Evolutionary conservation across 2,113 vertebrate genomes (phyloP), one percentile per base, ranked within the genome.

Genomic region (Caretta caretta): DNA sequence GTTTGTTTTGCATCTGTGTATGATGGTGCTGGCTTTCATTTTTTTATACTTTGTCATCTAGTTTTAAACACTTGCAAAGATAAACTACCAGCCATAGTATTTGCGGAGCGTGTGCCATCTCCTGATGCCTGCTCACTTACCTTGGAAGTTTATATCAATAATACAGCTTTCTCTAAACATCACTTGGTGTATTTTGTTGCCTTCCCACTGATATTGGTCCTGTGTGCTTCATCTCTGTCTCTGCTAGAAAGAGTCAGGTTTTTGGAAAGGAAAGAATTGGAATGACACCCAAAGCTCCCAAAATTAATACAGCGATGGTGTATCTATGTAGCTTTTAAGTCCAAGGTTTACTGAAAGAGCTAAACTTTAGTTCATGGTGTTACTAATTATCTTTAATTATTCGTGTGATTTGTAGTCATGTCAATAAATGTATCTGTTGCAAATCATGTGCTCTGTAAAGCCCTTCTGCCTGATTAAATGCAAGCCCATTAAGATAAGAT

Each of bases 1-100:
- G 89, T 78, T 96, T 84, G 59, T 90, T 96, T 93, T 95, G 80
- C 65, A 83, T 93, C 81, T 72, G 56, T 95, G 92, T 93, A 82
- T 90, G 69, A 22, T 86, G 80, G 56, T 83, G 29, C 79, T 95
- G 62, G 51, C 84, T 94, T 96, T 93, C 94, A 92, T 94, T 83
- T 90, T 97, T 97, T 86, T 75, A 72, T 90, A 51, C 38, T 5
- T 87, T 94, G 93, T 93, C 94, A 93, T 91, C 65, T 87, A 20
- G 57, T 93, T 94, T 93, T 83, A 94, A 97, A 96, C 92, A 92
- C 83, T 95, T 59, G 29, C 2, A 17, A 88, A 91, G 89, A 96
- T 92, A 80, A 92, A 93, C n/a, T 88, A 95, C 53, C 84, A 94
- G 90, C 49, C 42, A 29, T 53, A 90, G 80, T 91, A 85, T 78